Conservation (phyloP, 2,797 vertebrate genomes). For the Clamator glandarius region DNA sequence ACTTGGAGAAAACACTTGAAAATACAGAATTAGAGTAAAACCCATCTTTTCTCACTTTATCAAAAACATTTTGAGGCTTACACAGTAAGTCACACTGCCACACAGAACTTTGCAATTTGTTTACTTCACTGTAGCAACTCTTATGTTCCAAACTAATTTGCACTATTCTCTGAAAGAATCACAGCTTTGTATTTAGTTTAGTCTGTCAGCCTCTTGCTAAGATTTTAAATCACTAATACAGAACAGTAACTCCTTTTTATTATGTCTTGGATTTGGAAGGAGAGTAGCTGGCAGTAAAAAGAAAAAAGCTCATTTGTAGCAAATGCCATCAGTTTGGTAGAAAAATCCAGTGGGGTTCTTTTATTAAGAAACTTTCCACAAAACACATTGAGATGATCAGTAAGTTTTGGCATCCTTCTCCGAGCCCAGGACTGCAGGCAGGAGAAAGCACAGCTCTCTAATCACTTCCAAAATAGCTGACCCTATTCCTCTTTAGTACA, state of each 20-base stretch:
- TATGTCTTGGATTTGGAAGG: background rate
- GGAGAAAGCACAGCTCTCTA: constrained; percentile 46
- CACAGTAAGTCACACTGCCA: background rate
- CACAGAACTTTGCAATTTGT: background rate
- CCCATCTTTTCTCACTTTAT: background rate
- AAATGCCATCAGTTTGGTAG: background rate
- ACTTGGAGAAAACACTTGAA: background rate
- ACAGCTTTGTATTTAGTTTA: background rate
- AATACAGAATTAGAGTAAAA: background rate
- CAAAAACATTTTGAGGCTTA: background rate
- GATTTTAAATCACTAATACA: background rate
- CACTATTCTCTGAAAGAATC: background rate
- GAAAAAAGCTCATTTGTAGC: background rate
- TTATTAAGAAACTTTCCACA: constrained; percentile 22
- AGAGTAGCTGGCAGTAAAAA: background rate
- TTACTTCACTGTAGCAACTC: background rate
- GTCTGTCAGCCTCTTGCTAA: background rate
- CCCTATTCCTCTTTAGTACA: background rate
- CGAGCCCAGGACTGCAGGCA: background rate
- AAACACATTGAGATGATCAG: constrained; percentile 36
- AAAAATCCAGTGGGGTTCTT: background rate
- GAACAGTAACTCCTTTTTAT: background rate
- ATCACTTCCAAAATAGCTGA: constrained; percentile 28
- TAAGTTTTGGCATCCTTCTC: constrained; percentile 1
- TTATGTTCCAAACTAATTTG: background rate